Conservation (phyloP, 2,113 vertebrate species). For the Corydoras maculifer region DNA sequence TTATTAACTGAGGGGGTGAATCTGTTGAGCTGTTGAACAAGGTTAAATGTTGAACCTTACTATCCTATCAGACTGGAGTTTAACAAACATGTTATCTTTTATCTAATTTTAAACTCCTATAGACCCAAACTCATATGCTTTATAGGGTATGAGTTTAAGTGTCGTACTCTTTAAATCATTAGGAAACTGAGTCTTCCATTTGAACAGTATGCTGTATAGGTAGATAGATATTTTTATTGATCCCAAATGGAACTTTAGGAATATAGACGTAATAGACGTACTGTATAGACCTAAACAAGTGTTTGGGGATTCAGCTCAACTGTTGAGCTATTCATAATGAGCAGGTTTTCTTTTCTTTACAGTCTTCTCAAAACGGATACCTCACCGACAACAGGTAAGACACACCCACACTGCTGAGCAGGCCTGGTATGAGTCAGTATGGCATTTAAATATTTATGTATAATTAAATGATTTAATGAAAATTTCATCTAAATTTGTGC, state of each 20-base stretch:
- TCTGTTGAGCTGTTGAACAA: no score
- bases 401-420: conserved; percentile 30
- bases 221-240: no score
- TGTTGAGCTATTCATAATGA: conserved; percentile 54
- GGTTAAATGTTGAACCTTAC: neutral
- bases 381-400: conserved; percentile 95
- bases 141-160: no score
- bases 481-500: no score
- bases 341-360: conserved; percentile 68
- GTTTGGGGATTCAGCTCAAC: conserved; percentile 26
- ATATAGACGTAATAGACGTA: no score
- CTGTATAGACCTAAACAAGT: conserved; percentile 2
- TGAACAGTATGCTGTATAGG: no score
- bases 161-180: no score
- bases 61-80: neutral
- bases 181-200: no score
- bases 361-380: conserved; percentile 97
- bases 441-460: neutral
- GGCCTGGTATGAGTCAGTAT: conserved; percentile 3
- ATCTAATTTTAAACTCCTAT: no score
- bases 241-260: no score
- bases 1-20: no score
- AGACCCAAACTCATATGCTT: neutral
- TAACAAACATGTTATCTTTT: neutral
- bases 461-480: no score